Evolutionary conservation across 2,888 invertebrate genomes (phyloP).

Genomic region (Standfussiana lucernea): DNA sequence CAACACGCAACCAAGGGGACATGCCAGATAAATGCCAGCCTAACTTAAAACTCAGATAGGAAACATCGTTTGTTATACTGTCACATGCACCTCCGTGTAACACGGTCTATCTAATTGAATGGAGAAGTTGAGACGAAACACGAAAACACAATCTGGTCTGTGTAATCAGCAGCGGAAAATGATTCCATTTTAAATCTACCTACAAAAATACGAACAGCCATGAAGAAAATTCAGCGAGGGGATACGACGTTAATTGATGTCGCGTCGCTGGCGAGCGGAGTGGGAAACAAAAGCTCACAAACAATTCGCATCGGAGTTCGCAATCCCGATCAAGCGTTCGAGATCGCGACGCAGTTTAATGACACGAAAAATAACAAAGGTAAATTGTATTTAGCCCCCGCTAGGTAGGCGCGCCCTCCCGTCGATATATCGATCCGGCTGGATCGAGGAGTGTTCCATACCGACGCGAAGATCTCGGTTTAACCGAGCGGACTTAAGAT

Average conservation of each 20-base stretch:
- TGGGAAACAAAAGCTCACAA: conserved; percentile 90
- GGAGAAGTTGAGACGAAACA: conserved; percentile 65
- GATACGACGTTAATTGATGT: conserved; percentile 90
- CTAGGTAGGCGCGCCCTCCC: conserved; percentile 84
- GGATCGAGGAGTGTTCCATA: conserved; percentile 81
- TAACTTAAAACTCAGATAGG: conserved; percentile 78
- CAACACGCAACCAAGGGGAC: conserved; percentile 83
- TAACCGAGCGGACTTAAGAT: conserved; percentile 85
- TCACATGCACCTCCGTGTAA: conserved; percentile 70
- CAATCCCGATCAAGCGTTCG: conserved; percentile 89
- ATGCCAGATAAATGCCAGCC: conserved; percentile 81
- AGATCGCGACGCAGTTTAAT: conserved; percentile 91
- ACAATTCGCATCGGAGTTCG: conserved; percentile 90
- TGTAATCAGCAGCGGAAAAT: conserved; percentile 77
- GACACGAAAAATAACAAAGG: conserved; percentile 91
- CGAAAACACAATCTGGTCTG: conserved; percentile 70
- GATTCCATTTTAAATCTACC: conserved; percentile 83
- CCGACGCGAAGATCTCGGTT: conserved; percentile 81
- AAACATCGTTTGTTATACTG: conserved; percentile 76
- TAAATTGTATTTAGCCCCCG: conserved; percentile 90
- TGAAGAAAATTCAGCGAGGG: conserved; percentile 87
- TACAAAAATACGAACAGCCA: conserved; percentile 82
- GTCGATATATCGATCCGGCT: conserved; percentile 84
- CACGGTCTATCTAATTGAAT: conserved; percentile 66
- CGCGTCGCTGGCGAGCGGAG: conserved; percentile 87